phyloP scores from a whole-genome alignment of 1,140 invertebrate genomes.

The Ooceraea biroi region DNA sequence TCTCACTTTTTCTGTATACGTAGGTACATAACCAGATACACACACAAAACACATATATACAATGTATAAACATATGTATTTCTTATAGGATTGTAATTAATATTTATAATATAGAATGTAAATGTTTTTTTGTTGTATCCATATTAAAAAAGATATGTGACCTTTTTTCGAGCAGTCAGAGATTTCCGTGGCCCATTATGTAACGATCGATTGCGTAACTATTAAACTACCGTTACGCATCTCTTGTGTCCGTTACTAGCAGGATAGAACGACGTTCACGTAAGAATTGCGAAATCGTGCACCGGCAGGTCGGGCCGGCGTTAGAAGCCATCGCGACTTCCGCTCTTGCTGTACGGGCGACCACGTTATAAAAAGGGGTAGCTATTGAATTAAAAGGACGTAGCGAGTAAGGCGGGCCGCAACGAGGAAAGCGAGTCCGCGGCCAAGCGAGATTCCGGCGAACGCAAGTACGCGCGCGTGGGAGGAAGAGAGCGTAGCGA shows the following conservation, averaged over 20 bases:
- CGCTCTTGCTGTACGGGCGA: slow-evolving; percentile 62
- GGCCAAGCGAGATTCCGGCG: slow-evolving; percentile 39
- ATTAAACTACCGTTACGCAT: slow-evolving; percentile 15
- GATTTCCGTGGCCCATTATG: background rate
- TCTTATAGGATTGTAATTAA: background rate
- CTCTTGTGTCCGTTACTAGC: background rate
- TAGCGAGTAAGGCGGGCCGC: slow-evolving; percentile 68
- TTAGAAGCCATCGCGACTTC: slow-evolving; percentile 60
- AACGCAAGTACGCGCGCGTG: background rate
- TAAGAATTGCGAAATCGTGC: slow-evolving; percentile 14
- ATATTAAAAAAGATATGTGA: background rate
- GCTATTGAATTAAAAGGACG: slow-evolving; percentile 84
- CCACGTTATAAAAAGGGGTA: slow-evolving; percentile 77
- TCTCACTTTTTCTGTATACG: too few relatives aligned
- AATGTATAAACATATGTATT: background rate
- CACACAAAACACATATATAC: too few relatives aligned
- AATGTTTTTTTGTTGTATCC: background rate
- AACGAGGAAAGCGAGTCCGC: slow-evolving; percentile 36
- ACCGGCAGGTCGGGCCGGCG: slow-evolving; percentile 44
- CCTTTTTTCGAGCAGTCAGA: background rate
- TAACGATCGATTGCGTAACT: background rate
- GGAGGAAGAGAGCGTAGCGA: slow-evolving; percentile 6
- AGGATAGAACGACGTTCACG: slow-evolving; percentile 35
- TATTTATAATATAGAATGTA: slow-evolving; percentile 6
- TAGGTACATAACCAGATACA: too few relatives aligned